Base-by-base conservation (phyloP, 2,797 vertebrate species). In the Anolis apletophallus region DNA sequence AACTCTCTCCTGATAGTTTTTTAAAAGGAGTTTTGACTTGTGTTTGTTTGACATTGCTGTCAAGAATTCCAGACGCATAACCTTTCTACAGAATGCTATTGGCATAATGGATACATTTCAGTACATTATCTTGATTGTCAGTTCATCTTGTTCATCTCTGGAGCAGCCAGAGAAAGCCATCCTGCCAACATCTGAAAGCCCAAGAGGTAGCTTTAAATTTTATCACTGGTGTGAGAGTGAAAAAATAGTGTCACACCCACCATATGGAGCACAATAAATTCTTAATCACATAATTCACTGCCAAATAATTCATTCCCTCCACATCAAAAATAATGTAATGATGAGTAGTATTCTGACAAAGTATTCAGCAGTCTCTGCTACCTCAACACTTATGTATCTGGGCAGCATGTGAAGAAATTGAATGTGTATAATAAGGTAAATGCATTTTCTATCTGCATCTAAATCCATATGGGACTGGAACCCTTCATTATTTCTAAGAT, bases 1-100 rank as follows among this genome's bases (percentile, higher is more conserved):
- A 54, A 52, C 11, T 52, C 5, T 32, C 73, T 17, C 40, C 3
- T 29, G 10, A 21, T 40, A 75, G 0, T 34, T 68, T 36, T 40
- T 68, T 1, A 79, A 12, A 16, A 55, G 16, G 32, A 71, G n/a
- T 69, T 80, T 59, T 3, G 0, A 72, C 81, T 80, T 75, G 23
- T 34, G 67, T 74, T 88, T 69, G 71, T 75, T 86, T 87, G 86
- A 77, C 64, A 89, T 88, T 81, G 87, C 88, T 91, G 74, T 80
- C 88, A 55, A 32, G 61, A 82, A 69, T 77, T 88, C 78, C 68
- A 85, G 84, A 75, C 50, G 36, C 36, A 29, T 2, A 85, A 84
- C 64, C 19, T 67, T 87, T 83, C 57, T 1, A 0, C 36, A 78
- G 69, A 77, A 23, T 61, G 83, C 61, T 76, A 36, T 79, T 69